phyloP scores from a whole-genome alignment of 2,797 vertebrate species.

The Heliangelus exortis region DNA sequence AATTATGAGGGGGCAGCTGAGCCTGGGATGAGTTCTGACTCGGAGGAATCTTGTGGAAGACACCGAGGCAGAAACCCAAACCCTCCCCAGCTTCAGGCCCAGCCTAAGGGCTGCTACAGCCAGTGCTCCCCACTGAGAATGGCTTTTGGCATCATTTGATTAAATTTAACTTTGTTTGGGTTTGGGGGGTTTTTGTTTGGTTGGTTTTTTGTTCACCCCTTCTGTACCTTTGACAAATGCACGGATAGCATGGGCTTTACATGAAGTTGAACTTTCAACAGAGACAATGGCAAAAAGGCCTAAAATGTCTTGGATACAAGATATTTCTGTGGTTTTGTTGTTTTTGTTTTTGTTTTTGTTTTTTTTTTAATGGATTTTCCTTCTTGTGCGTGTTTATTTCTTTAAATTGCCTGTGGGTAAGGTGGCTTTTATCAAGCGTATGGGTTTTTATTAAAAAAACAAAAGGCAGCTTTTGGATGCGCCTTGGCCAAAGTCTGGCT shows the following conservation, averaged over 20 bases:
- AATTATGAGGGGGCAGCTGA: slow-evolving; percentile 83
- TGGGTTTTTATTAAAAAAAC: not conserved
- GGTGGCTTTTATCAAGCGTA: not conserved
- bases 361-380: not conserved
- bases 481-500: not conserved
- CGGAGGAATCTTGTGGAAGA: slow-evolving; percentile 53
- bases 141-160: not conserved
- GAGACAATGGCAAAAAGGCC: not conserved
- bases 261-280: not conserved
- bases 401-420: not conserved
- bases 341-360: too few species aligned
- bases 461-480: not conserved
- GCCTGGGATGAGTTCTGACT: slow-evolving; percentile 71
- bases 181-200: too few species aligned
- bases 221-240: accelerated
- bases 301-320: not conserved
- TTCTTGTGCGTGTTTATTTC: not conserved
- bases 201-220: accelerated
- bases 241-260: accelerated
- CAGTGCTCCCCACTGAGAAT: not conserved
- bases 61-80: slow-evolving; percentile 7
- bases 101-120: not conserved
- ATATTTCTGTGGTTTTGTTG: too few species aligned
- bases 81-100: not conserved
- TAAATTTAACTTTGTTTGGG: not conserved